These are phyloP conservation scores for Monochamus saltuarius DNA, from an alignment of 1,140 invertebrate species.

Conservation along the genomic window DNA sequence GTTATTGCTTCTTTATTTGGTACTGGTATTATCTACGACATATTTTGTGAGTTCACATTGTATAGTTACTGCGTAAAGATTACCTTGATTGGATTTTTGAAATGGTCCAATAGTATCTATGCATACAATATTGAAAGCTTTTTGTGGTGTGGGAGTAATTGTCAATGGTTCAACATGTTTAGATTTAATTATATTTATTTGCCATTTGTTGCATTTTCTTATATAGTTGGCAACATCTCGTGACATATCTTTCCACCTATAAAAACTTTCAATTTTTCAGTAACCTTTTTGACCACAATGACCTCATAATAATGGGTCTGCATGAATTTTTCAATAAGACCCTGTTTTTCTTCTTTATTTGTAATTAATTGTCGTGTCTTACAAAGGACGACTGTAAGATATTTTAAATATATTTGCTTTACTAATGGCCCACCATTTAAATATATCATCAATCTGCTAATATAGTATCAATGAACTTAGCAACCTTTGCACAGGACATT, in stretches of 20 bases:
- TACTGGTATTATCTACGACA: slow-evolving; percentile 12
- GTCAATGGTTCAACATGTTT: neutral
- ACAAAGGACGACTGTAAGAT: neutral
- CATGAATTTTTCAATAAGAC: slow-evolving; percentile 14
- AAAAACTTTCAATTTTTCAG: slow-evolving; percentile 1
- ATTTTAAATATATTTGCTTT: slow-evolving; percentile 5
- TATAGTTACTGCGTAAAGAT: too few relatives aligned
- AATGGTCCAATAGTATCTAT: too few relatives aligned
- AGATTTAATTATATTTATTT: slow-evolving; percentile 11
- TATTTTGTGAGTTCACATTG: too few relatives aligned
- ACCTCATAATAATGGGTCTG: slow-evolving; percentile 9
- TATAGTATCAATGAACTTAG: too few relatives aligned
- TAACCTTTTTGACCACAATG: slow-evolving; percentile 9
- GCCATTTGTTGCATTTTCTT: slow-evolving; percentile 10
- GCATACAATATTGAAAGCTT: slow-evolving; percentile 12
- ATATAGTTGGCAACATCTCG: slow-evolving; percentile 7
- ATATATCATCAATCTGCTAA: slow-evolving; percentile 3
- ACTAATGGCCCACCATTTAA: neutral
- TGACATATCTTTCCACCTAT: slow-evolving; percentile 13
- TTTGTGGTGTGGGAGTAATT: slow-evolving; percentile 9
- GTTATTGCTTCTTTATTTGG: slow-evolving; percentile 10
- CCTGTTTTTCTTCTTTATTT: neutral
- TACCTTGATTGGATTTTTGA: too few relatives aligned
- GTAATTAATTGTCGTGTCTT: neutral
- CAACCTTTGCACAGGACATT: too few relatives aligned